Conservation (phyloP, 2,888 invertebrate species). For the Autographa gamma region DNA sequence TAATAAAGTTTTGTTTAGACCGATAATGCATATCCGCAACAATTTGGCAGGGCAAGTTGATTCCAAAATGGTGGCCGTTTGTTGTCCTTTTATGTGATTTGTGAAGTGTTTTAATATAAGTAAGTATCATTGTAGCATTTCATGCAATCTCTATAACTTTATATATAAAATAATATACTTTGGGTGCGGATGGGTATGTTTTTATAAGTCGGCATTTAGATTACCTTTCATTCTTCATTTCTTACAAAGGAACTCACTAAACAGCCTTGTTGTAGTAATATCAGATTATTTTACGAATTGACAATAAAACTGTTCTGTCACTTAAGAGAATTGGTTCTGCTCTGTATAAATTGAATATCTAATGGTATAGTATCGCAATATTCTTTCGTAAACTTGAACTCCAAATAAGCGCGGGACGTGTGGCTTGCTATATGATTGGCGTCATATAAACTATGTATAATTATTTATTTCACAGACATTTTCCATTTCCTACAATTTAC, state of each 20-base stretch:
- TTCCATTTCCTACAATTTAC: constrained; percentile 3
- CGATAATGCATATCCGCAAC: constrained; percentile 72
- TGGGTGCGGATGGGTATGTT: constrained; percentile 8
- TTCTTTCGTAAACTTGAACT: constrained; percentile 18
- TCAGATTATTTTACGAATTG: constrained; percentile 33
- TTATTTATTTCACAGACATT: constrained; percentile 24
- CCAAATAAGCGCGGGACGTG: constrained; percentile 85
- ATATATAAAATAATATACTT: not conserved
- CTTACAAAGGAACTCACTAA: constrained; percentile 72
- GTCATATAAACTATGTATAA: constrained; percentile 66
- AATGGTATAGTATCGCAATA: not conserved
- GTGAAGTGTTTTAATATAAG: constrained; percentile 66
- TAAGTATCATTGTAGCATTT: constrained; percentile 58
- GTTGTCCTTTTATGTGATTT: constrained; percentile 86
- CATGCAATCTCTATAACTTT: constrained; percentile 7
- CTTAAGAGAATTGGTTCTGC: not conserved
- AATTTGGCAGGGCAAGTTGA: constrained; percentile 74
- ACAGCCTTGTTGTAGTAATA: constrained; percentile 55
- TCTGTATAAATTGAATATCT: constrained; percentile 11
- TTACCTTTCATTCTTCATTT: constrained; percentile 61
- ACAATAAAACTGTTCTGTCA: not conserved
- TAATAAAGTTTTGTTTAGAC: constrained; percentile 42
- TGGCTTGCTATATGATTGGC: constrained; percentile 72
- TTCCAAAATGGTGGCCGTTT: constrained; percentile 89
- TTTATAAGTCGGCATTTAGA: constrained; percentile 18